Conservation (phyloP, 2,113 vertebrate genomes). For the Formicarius rufipectus region DNA sequence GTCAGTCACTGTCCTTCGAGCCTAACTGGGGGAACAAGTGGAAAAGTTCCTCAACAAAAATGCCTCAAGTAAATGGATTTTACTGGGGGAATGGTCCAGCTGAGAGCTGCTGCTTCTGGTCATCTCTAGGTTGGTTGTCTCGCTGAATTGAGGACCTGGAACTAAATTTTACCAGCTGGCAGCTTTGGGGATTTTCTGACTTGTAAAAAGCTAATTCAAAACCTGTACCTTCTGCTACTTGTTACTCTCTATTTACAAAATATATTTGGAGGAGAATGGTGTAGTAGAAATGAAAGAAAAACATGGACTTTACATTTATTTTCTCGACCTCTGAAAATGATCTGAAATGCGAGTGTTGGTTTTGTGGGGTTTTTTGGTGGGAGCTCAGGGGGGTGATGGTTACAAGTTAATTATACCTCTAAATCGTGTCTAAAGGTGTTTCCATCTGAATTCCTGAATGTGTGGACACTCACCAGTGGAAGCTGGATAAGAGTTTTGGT, state of each 20-base stretch:
- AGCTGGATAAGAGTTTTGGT: not conserved
- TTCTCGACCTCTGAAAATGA: not conserved
- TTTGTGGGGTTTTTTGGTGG: not conserved
- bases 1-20: not conserved
- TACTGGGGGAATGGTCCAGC: not conserved
- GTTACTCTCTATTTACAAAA: not conserved
- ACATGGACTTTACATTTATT: not conserved
- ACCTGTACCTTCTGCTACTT: not conserved
- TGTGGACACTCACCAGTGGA: not conserved
- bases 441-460: rapidly evolving
- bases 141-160: not conserved
- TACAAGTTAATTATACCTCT: not conserved
- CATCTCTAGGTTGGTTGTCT: not conserved
- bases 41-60: conserved; percentile 13
- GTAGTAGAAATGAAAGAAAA: not conserved
- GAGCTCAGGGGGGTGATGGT: not conserved
- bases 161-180: not conserved
- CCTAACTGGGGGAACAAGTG: not conserved
- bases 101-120: not conserved
- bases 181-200: not conserved
- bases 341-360: not conserved
- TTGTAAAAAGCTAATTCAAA: not conserved
- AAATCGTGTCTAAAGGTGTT: not conserved
- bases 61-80: not conserved
- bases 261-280: not conserved